A percentile compares a stretch with the other conserved stretches of the same genome.
Conservation (phyloP, 2,888 invertebrate species). For the Campopleginae sp. region DNA sequence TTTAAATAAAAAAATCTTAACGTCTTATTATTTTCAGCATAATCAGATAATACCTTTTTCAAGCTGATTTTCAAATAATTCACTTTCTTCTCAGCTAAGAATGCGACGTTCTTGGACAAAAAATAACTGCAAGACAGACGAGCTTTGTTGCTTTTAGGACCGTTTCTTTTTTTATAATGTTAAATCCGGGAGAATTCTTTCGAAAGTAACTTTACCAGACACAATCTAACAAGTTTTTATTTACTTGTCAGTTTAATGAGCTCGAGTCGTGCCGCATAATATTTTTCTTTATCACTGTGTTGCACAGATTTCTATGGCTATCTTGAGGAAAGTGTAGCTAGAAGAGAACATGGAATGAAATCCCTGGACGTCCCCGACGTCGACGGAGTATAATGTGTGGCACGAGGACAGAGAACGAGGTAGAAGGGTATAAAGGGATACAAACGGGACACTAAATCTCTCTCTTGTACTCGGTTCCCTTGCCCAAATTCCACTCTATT, state of each 20-base stretch:
- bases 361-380: constrained; percentile 28
- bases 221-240: constrained; percentile 38
- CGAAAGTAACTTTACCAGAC: constrained; percentile 30
- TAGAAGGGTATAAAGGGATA: constrained; percentile 25
- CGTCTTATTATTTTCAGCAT: constrained; percentile 15
- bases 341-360: constrained; percentile 48
- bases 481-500: constrained; percentile 49
- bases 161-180: background rate
- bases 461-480: constrained; percentile 51
- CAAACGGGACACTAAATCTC: constrained; percentile 54
- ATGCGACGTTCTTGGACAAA: constrained; percentile 1
- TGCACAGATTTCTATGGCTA: constrained; percentile 42
- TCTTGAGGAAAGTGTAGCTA: constrained; percentile 26
- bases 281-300: constrained; percentile 30
- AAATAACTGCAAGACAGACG: background rate
- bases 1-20: background rate
- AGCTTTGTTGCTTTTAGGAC: background rate
- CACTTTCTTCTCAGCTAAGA: constrained; percentile 5
- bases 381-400: constrained; percentile 16
- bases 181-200: background rate
- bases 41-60: constrained; percentile 25
- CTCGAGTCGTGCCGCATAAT: constrained; percentile 32
- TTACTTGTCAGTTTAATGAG: constrained; percentile 50
- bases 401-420: constrained; percentile 28
- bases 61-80: background rate